Percentiles rank a stretch among this genome's conserved stretches.
Conservation (phyloP, 2,888 invertebrate species). For the Digitonthophagus gazella region DNA sequence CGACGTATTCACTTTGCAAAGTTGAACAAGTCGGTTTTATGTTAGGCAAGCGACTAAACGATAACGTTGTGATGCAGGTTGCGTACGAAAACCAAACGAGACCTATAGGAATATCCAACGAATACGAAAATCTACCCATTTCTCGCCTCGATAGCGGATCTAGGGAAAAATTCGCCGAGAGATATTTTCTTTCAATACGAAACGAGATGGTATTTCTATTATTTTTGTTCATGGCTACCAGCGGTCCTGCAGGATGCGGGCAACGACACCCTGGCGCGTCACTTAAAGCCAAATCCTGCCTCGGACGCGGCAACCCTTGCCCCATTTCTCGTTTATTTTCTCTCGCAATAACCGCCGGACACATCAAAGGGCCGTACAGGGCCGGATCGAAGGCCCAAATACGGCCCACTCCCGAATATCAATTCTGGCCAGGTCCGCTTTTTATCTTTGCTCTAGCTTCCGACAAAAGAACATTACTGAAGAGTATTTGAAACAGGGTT, state of each 20-base stretch:
- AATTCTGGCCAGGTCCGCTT: slow-evolving; percentile 3
- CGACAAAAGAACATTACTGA: neutral
- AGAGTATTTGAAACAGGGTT: neutral
- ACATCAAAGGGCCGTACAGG: slow-evolving; percentile 9
- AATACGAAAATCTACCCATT: neutral
- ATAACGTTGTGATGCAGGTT: too few relatives aligned
- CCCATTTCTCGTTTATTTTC: slow-evolving; percentile 15
- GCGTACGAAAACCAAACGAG: too few relatives aligned
- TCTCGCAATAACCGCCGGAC: slow-evolving; percentile 14
- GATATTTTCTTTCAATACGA: slow-evolving; percentile 4
- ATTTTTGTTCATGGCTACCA: neutral
- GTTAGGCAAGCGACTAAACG: too few relatives aligned
- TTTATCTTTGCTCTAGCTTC: neutral
- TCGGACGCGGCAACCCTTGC: neutral
- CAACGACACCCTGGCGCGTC: neutral
- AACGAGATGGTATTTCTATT: slow-evolving; percentile 8
- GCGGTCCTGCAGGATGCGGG: neutral
- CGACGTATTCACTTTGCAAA: too few relatives aligned
- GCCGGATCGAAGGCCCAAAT: neutral
- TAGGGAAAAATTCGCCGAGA: slow-evolving; percentile 1
- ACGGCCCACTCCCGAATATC: slow-evolving; percentile 12
- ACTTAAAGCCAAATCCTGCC: neutral
- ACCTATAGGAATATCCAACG: neutral
- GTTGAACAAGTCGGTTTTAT: too few relatives aligned
- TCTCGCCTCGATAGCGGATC: neutral